Base-by-base conservation (phyloP, 2,113 vertebrate genomes). In the Agelaius tricolor region DNA sequence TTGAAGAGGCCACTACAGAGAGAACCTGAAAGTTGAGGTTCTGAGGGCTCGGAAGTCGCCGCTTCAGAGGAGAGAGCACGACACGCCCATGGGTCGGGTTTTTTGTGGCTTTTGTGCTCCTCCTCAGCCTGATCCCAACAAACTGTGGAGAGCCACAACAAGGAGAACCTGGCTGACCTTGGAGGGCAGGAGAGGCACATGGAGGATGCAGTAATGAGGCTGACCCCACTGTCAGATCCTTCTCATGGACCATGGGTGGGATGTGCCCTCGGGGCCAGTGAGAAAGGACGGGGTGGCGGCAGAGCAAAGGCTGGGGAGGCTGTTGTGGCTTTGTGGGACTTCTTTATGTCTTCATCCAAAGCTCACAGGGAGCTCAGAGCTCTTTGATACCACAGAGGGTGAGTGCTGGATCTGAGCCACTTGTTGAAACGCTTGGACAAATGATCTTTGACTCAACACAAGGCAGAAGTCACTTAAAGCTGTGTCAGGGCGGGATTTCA, bases 1-100 rank as follows among this genome's bases (percentile, higher is more conserved):
- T 96, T 95, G 94, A 96, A 95, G 94, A 94, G 81, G 75, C 87
- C 89, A 41, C 81, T 66, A 71, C 91, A 94, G 93, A 94, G 33
- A 26, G 51, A 94, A 94, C 55, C 94, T 91, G 9, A 74, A 96
- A 90, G 92, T 46, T 47, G 4, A 22, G 9, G 19, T 35, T 37
- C 8, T 76, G 87, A 91, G 89, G 75, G 67, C 37, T 37, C 37
- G 37, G 37, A 37, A 37, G 37, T 2, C 65, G 46, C 3, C 28
- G 6, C 27, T 89, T 93, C 84, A 90, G 84, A 92, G 86, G 35
- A 13, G 2, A 59, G 76, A 0, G 35, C 26, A 0, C 2, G 3
- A 10, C 62, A 30, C 41, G 0, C 61, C 95, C 91, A 2, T 4
- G 12, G 13, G 23, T 1, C 10, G 62, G 37, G 28, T 26, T 82